A percentile compares a stretch with the other conserved stretches of the same genome.
These are phyloP conservation scores for Periophthalmodon schlosseri DNA, from an alignment of 2,113 vertebrate genomes.

Conservation along the genomic window DNA sequence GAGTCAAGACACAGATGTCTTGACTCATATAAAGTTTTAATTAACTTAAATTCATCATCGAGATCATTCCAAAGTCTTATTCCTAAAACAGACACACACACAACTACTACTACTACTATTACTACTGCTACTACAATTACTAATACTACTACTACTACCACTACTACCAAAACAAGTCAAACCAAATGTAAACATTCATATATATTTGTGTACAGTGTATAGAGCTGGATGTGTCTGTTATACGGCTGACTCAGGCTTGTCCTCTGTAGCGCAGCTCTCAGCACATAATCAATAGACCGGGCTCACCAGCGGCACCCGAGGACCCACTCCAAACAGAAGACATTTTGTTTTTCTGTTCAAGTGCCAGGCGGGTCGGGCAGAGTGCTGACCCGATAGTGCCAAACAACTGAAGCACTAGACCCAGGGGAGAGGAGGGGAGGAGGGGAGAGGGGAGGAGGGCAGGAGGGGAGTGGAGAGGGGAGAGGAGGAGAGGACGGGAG, in stretches of 20 bases:
- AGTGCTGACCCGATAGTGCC: conserved; percentile 18
- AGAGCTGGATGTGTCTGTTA: background rate
- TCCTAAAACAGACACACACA: no score
- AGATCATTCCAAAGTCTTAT: no score
- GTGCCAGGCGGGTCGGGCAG: conserved; percentile 31
- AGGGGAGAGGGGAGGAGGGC: background rate
- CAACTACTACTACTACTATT: no score
- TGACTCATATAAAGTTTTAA: no score
- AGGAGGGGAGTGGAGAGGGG: no score
- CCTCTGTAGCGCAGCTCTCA: conserved; percentile 30
- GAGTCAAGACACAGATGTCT: no score
- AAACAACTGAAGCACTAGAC: conserved; percentile 9
- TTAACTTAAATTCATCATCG: no score
- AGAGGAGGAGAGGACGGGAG: no score
- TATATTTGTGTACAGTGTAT: background rate
- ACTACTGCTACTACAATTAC: no score
- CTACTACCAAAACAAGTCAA: no score
- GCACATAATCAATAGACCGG: conserved; percentile 54
- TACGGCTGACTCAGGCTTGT: conserved; percentile 57
- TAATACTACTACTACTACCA: no score
- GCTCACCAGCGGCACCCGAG: conserved; percentile 34
- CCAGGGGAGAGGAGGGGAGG: conserved; percentile 7
- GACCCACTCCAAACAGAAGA: conserved; percentile 29
- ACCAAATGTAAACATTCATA: background rate
- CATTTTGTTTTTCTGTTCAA: conserved; percentile 38